phyloP scores from a whole-genome alignment of 2,797 vertebrate species.

The Acrossocheilus wenchowensis region DNA sequence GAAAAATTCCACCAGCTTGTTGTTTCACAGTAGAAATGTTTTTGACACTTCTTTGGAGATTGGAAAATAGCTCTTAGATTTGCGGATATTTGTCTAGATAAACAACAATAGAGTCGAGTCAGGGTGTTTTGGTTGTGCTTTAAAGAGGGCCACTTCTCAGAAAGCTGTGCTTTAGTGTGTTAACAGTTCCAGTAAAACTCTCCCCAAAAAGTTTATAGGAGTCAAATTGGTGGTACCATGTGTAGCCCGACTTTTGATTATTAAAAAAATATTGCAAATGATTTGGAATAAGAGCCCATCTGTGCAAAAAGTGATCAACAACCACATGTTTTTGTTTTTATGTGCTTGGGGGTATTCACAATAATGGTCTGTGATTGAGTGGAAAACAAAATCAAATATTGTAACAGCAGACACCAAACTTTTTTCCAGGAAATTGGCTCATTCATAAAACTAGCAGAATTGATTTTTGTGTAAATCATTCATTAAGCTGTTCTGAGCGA shows the following conservation, averaged over 20 bases:
- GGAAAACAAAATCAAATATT: background rate
- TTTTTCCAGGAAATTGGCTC: background rate
- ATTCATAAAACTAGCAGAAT: conserved; percentile 1
- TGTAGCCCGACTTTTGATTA: background rate
- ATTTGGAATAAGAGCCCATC: background rate
- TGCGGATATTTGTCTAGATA: background rate
- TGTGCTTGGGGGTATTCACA: background rate
- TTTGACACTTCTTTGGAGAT: conserved; percentile 16
- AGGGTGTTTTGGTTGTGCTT: background rate
- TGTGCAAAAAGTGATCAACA: background rate
- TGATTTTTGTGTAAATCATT: background rate
- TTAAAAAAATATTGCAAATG: no score
- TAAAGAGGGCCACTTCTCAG: background rate
- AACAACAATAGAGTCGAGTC: background rate
- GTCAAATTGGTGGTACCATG: no score
- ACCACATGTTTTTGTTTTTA: background rate
- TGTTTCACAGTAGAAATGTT: conserved; percentile 33
- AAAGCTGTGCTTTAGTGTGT: background rate
- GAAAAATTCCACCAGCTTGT: conserved; percentile 1
- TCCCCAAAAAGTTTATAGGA: no score
- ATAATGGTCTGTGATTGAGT: background rate
- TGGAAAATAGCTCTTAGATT: background rate
- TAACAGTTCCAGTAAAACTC: background rate
- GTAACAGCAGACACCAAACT: background rate
- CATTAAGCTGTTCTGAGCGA: background rate